Percentiles rank a stretch among this genome's conserved stretches.
Evolutionary conservation across 2,113 vertebrate species (phyloP).

Genomic region (Entelurus aequoreus): DNA sequence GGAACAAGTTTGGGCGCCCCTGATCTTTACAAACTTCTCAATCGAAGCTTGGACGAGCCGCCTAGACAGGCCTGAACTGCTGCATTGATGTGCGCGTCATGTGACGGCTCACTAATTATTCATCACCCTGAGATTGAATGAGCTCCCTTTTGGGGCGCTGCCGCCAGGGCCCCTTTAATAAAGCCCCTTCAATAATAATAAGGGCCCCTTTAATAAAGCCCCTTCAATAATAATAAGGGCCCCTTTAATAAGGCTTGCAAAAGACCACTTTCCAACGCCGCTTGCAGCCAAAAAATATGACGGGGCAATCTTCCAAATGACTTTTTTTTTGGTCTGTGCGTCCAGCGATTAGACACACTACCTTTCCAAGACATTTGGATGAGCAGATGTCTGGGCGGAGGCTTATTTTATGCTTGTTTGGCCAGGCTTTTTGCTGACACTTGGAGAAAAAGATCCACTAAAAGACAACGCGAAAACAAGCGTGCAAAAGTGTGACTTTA

Average conservation of each 20-base stretch:
- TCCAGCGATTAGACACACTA: background rate
- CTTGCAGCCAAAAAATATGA: conserved; percentile 1
- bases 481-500: conserved; percentile 14
- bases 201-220: background rate
- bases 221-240: background rate
- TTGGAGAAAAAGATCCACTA: background rate
- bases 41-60: background rate
- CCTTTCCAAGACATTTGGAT: conserved; percentile 2
- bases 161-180: background rate
- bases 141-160: background rate
- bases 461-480: conserved; percentile 4
- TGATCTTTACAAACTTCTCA: background rate
- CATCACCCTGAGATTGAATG: background rate
- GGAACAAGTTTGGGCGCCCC: too few relatives aligned
- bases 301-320: conserved; percentile 5
- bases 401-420: conserved; percentile 6
- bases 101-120: background rate
- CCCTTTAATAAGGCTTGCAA: background rate
- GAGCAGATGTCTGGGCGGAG: conserved; percentile 6
- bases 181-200: too few relatives aligned
- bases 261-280: background rate
- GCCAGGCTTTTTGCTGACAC: conserved; percentile 10
- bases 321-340: background rate
- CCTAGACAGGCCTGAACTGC: background rate
- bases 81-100: background rate